phyloP scores from a whole-genome alignment of 2,113 vertebrate species.

The Nesoenas mayeri region DNA sequence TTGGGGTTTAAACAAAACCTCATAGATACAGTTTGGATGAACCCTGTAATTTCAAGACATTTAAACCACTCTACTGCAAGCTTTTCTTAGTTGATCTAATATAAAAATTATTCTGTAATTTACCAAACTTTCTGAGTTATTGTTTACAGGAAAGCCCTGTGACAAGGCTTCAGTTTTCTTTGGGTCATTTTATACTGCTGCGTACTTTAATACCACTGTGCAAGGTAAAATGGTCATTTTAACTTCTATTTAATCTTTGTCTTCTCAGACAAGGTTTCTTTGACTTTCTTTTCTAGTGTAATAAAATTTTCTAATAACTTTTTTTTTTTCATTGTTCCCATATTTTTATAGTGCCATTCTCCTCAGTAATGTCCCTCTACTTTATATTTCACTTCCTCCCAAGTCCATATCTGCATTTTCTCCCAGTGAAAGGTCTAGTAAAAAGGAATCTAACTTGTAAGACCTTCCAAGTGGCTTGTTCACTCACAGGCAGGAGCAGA shows the following conservation, averaged over 20 bases:
- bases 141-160: not conserved
- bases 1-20: not conserved
- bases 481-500: not conserved
- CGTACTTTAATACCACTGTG: not conserved
- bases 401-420: not conserved
- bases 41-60: not conserved
- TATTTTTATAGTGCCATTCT: not conserved
- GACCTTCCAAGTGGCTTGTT: not conserved
- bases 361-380: not conserved
- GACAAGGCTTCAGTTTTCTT: not conserved
- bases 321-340: not conserved
- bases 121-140: not conserved
- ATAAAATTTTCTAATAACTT: not conserved
- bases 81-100: not conserved
- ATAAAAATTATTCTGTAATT: not conserved
- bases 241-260: not conserved
- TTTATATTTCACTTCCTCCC: not conserved
- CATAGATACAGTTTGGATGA: not conserved
- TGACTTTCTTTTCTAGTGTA: not conserved
- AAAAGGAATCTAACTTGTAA: not conserved
- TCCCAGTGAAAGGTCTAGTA: not conserved
- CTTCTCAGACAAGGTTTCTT: not conserved
- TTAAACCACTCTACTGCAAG: not conserved
- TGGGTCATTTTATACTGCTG: not conserved
- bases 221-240: not conserved